Evolutionary conservation across 1,140 invertebrate species (phyloP), one percentile per base, ranked within the genome.

Genomic region (Luehdorfia chinensis): DNA sequence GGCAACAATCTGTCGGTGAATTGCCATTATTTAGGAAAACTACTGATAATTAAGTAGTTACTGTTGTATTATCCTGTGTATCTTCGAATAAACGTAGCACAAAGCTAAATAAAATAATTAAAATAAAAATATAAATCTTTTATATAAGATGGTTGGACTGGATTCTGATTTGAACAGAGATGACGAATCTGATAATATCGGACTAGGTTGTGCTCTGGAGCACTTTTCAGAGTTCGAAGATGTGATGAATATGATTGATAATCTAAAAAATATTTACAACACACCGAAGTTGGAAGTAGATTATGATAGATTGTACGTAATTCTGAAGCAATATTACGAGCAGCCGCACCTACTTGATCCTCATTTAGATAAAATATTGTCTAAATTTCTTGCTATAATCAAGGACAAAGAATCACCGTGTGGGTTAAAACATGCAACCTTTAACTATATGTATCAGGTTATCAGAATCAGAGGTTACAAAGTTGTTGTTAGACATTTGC

Each of bases 401-500:
- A 90, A 92, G 56, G 87, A 93, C 64, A 77, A 87, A 37, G 66
- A 83, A 2, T 79, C 88, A 44, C 68, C 87, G 3, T 84, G 87
- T 52, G 83, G 85, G 45, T 71, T 94, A 2, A 93, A 93, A 70
- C 93, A 96, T 80, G 90, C 91, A 13, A 89, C 91, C 9, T 96
- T 96, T 57, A 95, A 95, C 69, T 96, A 95, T 76, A 89, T 98
- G 60, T 96, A 94, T 69, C 90, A 96, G 23, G 90, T 98, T 8
- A 93, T 95, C 54, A 95, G 97, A 87, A 96, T 98, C 5, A 91
- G 97, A 67, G 96, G 95, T 12, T 96, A 95, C 64, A 99, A 99
- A 88, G 91, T 95, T 21, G 92, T 98, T 48, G 92, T 97, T 0
- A 92, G 94, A 27, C 92, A 96, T 84, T 90, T 99, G 54, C 97